Conservation (phyloP, 2,888 invertebrate genomes). For the Amphiduros pacificus region DNA sequence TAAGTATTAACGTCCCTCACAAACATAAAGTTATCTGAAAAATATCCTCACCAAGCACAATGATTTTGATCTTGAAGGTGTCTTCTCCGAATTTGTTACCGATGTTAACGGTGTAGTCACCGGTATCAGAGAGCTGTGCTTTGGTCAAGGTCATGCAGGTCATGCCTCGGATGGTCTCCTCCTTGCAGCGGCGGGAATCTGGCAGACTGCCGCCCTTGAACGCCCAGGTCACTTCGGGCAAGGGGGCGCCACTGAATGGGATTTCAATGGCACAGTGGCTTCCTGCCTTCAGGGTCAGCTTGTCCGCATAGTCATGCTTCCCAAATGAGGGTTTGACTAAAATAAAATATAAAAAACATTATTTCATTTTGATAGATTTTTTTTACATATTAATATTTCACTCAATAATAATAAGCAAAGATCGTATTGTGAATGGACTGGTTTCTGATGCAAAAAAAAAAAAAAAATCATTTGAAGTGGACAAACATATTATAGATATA, state of each 20-base stretch:
- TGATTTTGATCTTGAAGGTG: constrained; percentile 49
- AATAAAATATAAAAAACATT: no score
- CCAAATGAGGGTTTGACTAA: constrained; percentile 30
- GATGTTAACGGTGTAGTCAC: constrained; percentile 34
- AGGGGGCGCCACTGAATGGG: constrained; percentile 35
- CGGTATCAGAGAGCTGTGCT: constrained; percentile 45
- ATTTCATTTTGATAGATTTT: no score
- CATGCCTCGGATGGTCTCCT: constrained; percentile 28
- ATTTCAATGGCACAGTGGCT: constrained; percentile 34
- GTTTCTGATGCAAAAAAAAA: not conserved
- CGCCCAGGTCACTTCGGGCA: constrained; percentile 35
- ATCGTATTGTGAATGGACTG: no score
- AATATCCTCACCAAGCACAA: constrained; percentile 66
- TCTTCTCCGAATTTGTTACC: constrained; percentile 86
- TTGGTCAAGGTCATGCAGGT: constrained; percentile 30
- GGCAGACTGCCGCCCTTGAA: constrained; percentile 28
- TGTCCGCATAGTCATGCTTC: constrained; percentile 28
- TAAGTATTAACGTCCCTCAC: no score
- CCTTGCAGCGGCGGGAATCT: constrained; percentile 26
- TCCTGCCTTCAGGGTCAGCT: constrained; percentile 32
- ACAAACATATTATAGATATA: not conserved
- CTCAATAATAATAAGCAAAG: no score
- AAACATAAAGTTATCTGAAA: no score
- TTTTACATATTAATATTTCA: no score
- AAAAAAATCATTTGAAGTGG: not conserved